Conservation (phyloP, 2,888 invertebrate genomes). For the Megaustenia siamemsis region DNA sequence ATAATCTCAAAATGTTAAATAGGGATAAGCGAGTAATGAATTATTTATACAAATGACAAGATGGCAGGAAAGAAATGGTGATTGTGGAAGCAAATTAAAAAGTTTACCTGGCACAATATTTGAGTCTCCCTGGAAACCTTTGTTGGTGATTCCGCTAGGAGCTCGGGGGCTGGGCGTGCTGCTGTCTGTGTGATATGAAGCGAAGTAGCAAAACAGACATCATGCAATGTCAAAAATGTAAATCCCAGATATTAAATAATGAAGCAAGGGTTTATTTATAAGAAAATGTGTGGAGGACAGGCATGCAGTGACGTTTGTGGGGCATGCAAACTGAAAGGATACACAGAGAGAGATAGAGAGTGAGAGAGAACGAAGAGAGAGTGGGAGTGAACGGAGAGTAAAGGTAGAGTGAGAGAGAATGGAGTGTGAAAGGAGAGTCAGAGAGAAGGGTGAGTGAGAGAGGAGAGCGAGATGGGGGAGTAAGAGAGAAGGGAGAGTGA, state of each 20-base stretch:
- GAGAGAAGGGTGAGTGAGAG: neutral
- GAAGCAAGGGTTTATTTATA: slow-evolving; percentile 1
- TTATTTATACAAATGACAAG: too few relatives aligned
- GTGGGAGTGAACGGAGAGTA: neutral
- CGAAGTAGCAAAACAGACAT: neutral
- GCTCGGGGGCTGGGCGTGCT: neutral
- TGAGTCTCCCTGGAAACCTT: slow-evolving; percentile 29
- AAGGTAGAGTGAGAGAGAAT: slow-evolving; percentile 17
- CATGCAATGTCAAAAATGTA: neutral
- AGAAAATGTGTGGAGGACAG: neutral
- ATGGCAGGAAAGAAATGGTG: too few relatives aligned
- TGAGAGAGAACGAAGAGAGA: neutral
- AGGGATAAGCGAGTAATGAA: too few relatives aligned
- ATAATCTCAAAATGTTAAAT: too few relatives aligned
- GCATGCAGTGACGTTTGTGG: neutral
- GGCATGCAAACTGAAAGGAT: neutral
- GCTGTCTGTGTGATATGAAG: neutral
- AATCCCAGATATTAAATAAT: neutral
- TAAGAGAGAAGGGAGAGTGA: too few relatives aligned
- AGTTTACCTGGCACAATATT: slow-evolving; percentile 21
- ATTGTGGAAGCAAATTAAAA: neutral
- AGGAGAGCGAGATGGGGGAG: neutral
- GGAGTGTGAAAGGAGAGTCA: too few relatives aligned
- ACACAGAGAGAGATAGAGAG: neutral
- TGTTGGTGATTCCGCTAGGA: slow-evolving; percentile 8